Evolutionary conservation across 2,888 invertebrate genomes (phyloP), one percentile per base, ranked within the genome.

Genomic region (Dendrolimus houi): DNA sequence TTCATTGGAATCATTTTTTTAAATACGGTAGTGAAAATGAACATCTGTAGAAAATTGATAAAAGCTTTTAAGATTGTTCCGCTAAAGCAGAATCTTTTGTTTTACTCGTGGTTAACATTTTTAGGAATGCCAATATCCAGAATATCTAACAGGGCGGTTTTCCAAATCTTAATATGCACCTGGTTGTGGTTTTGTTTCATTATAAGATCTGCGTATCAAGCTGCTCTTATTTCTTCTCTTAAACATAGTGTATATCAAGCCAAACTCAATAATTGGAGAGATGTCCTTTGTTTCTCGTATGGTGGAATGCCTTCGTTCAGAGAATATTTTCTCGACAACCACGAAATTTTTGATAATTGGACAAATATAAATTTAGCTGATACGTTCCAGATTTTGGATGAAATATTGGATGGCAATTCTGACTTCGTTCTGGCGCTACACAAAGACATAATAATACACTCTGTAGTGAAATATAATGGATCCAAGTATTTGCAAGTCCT

Each of bases 131-230:
- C 84, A 0, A 61, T 78, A 60, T 54, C 64, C 8, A 73, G 60
- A 64, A 59, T 72, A 56, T 79, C 85, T 1, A 58, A 61, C 0
- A 80, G 72, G 57, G 58, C 61, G 12, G 61, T 66, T 58, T 64
- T 78, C n/a, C 57, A 73, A n/a, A 53, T 67, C 7, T 59, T 74
- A n/a, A 64, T 83, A 40, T 73, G 65, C 13, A 64, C 62, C 40
- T 85, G 81, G 83, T 66, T 85, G 58, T 82, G 77, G 77, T 81
- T 77, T 59, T 74, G 75, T 60, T 75, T 75, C 59, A 58, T 84
- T 7, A 66, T 85, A n/a, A 72, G 80, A 59, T 72, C 64, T 12
- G 73, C 72, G n/a, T 85, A 85, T 60, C 83, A 83, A 66, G 80
- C 72, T 2, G 71, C 72, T 13, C 68, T 85, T 2, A 71, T 81